Evolutionary conservation across 1,140 invertebrate species (phyloP), one percentile per base, ranked within the genome.

Genomic region (Heterodera schachtii): DNA sequence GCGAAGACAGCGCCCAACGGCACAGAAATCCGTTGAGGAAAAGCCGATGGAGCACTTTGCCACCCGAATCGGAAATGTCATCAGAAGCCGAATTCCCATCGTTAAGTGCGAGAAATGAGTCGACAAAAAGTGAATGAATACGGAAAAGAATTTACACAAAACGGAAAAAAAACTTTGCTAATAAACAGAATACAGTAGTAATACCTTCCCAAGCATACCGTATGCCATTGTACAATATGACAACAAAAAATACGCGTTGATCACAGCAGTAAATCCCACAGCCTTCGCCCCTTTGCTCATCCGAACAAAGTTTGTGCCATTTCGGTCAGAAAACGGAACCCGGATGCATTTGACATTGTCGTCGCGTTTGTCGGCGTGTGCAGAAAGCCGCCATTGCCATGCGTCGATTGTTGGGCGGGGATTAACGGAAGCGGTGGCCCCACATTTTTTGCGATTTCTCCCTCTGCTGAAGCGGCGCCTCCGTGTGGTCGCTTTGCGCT

Each of bases 291-390:
- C 64, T n/a, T 52, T 19, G 19, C 2, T 52, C 47, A 64, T 41
- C 77, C 77, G 66, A 78, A 78, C 47, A 78, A 78, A 13, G 77
- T 78, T 78, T 78, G 77, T 3, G 77, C 77, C 52, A 78, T 64
- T 66, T 78, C 77, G 44, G 77, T 64, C 41, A 78, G 2, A 13
- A 78, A 78, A 78, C 77, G 77, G 47, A 78, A 78, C 19, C 77
- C 70, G 46, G 77, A 66, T n/a, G 77, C 47, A 21, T 64, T 64
- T n/a, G 64, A 21, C 31, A 47, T 31, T 19, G 16, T 52, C 31
- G 77, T 13, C 8, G 16, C 44, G n/a, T 57, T 76, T 47, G 64
- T 43, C 70, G 31, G 64, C 9, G 2, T 69, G 6, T 57, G 57
- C 31, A 52, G 11, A 43, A 67, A 21, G 60, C 31, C 69, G 69